Evolutionary conservation across 2,797 vertebrate genomes (phyloP), one percentile per base, ranked within the genome.

Genomic region (Microctenopoma lineatum): DNA sequence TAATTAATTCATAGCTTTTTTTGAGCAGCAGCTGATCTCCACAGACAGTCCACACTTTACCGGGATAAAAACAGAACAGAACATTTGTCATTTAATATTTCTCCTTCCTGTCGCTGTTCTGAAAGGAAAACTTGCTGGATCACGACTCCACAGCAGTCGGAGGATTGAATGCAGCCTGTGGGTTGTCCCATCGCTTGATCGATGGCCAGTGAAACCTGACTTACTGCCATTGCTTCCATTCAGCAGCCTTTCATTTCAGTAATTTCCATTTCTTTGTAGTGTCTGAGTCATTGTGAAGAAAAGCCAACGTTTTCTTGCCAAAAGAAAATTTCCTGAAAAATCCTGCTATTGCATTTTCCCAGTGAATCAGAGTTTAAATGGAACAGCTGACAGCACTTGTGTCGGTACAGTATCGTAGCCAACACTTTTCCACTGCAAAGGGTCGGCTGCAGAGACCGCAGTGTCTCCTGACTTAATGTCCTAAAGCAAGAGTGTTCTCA

Each of bases 371-470:
- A 73, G 66, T 72, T 68, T 26, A 74, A 59, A 69, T 57, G 75
- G 56, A 73, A 69, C 77, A 87, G 85, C 78, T 85, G 84, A 87
- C 65, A 50, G 59, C 56, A 51, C 66, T 83, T 75, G 72, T 56
- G 45, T 63, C 59, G 59, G 25, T 44, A 70, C 46, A 41, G 39
- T 41, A 14, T 41, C 32, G 29, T 3, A 59, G 71, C 78, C 83
- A 82, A 36, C 39, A 34, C 69, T 59, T 77, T 75, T 61, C 60
- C 57, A 54, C 68, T 69, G 74, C 58, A 64, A 54, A n/a, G 60
- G 56, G 58, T 25, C 62, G 36, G 71, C 63, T 45, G 46, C 12
- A 32, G 54, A 53, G n/a, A 36, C 58, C 54, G 25, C 80, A 47
- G 18, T 10, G n/a, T 41, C 12, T 73, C 62, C 15, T 53, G 14